phyloP scores from a whole-genome alignment of 2,888 invertebrate species.

The Harpagoxenus sublaevis region DNA sequence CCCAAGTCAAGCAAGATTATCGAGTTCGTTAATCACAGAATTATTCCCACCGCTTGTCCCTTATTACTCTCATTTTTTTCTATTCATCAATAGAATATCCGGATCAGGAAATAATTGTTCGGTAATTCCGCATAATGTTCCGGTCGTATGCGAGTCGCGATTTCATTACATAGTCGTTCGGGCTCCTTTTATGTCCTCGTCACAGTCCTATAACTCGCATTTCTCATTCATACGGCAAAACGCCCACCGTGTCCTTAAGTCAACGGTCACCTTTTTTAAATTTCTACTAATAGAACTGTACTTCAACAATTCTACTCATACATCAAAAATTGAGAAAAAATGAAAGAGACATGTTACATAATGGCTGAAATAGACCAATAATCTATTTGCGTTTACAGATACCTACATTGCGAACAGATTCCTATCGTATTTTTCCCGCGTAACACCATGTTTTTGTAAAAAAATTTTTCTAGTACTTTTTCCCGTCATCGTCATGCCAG shows the following conservation, averaged over 20 bases:
- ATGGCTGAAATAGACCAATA: background rate
- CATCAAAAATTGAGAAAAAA: background rate
- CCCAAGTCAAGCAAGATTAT: slow-evolving; percentile 49
- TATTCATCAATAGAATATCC: slow-evolving; percentile 55
- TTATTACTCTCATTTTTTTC: slow-evolving; percentile 13
- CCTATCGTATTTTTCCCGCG: background rate
- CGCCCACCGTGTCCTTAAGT: slow-evolving; percentile 37
- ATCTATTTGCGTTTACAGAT: background rate
- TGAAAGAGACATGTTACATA: background rate
- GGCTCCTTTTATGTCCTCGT: slow-evolving; percentile 70
- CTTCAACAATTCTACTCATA: background rate
- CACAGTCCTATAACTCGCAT: slow-evolving; percentile 68
- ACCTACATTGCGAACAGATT: background rate
- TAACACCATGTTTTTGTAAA: background rate
- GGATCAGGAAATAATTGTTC: slow-evolving; percentile 62
- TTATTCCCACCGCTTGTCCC: background rate
- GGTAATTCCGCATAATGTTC: slow-evolving; percentile 67
- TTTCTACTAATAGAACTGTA: background rate
- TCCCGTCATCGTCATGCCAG: background rate
- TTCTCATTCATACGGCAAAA: slow-evolving; percentile 71
- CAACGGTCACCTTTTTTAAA: background rate
- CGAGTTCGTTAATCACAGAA: slow-evolving; percentile 1
- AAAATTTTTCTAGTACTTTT: slow-evolving; percentile 2
- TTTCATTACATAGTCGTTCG: slow-evolving; percentile 73
- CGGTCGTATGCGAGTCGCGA: slow-evolving; percentile 75